Evolutionary conservation across 2,797 vertebrate species (phyloP), one percentile per base, ranked within the genome.

Genomic region (Holocentrus rufus): DNA sequence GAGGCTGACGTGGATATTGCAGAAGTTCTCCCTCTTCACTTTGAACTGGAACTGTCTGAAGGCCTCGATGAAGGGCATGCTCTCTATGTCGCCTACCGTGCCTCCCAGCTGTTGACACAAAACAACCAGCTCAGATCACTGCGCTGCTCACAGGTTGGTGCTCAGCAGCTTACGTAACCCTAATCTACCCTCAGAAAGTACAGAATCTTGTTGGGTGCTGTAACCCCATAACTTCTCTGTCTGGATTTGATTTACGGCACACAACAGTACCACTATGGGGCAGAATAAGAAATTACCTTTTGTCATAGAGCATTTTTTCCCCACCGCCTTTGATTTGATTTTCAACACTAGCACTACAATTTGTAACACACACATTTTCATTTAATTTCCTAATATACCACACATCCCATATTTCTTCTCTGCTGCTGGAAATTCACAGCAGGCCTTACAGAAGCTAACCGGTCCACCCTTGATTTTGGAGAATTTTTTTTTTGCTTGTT

Each of bases 41-140:
- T 99, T 98, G 92, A 98, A 99, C 88, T 98, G 96, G 90, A 99
- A 98, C 89, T 98, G 98, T 13, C 97, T 96, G 91, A 98, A 98
- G 46, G 97, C 97, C 83, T 99, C 97, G 0, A 98, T 95, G 86
- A 98, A 99, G 13, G 97, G 97, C 97, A 98, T 99, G 90, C 97
- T 99, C 89, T 99, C 97, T 0, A 98, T 99, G 84, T 98, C 96
- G 0, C 97, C 97, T 0, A 99, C 97, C 0, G 97, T 98, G 36
- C 97, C 98, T 10, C 97, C 98, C 0, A 98, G 93, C 97, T 98
- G 84, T 63, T 83, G 66, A 88, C 79, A 81, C 59, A 87, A 75
- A 83, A 83, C 73, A 82, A 82, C 1, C 34, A 39, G 66, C 46
- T 89, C 52, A 86, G 55, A 66, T 8, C 10, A 65, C 52, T 61